Evolutionary conservation across 1,140 invertebrate genomes (phyloP), one percentile per base, ranked within the genome.

Genomic region (Drosophila kepulauana): DNA sequence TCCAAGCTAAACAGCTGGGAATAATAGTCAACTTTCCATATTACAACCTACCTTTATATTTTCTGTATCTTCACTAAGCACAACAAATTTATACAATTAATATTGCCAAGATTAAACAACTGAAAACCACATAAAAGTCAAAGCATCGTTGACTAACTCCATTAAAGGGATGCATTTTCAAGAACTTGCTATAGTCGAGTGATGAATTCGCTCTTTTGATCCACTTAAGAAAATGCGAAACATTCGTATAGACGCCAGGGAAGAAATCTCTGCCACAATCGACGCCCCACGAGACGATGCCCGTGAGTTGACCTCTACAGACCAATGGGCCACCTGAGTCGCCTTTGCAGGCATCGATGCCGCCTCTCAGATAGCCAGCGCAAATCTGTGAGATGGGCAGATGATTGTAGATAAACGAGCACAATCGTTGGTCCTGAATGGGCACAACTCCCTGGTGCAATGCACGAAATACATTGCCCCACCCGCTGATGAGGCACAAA

Each of bases 261-360:
- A 93, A 91, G 8, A 85, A 90, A 3, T 80, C 75, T 10, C 87
- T 82, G 2, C 92, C 77, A 59, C 82, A 85, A 5, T 76, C 73
- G 11, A 71, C 20, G 35, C 81, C 76, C 74, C 79, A 84, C 0
- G 78, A 80, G 2, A 96, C 95, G 30, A 96, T 94, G 48, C 95
- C 95, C 10, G 75, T 48, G 11, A 79, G 46, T 1, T 20, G 6
- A n/a, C 51, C 61, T 1, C 33, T 1, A 20, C 73, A 75, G 2
- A 73, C 43, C 6, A 84, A 41, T 0, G 81, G 81, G 13, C 79
- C 66, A 10, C 81, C 81, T 5, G 81, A 74, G 56, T 84, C 81
- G 2, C 78, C 78, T 13, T 48, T 38, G 46, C 81, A 84, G n/a
- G 81, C 68, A 67, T 91, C 89, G n/a, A 81, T 79, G 5, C 74